phyloP scores from a whole-genome alignment of 2,888 invertebrate species.

The Chaitophorus viminalis region DNA sequence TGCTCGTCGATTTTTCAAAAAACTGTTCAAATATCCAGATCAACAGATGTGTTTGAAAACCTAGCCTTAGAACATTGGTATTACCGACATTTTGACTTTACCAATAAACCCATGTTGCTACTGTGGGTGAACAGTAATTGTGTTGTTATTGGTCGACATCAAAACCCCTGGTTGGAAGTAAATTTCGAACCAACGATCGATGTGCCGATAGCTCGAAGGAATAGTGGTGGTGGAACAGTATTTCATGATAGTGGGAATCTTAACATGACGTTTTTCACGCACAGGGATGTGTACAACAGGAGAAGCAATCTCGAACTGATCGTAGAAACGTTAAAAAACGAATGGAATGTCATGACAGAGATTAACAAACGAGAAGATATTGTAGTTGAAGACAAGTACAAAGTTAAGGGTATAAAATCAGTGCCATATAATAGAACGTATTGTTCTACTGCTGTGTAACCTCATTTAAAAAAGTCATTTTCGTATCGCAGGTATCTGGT shows the following conservation, averaged over 20 bases:
- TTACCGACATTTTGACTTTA: constrained; percentile 86
- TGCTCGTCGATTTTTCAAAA: constrained; percentile 73
- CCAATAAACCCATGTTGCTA: constrained; percentile 84
- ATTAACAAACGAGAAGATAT: constrained; percentile 90
- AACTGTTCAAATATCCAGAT: constrained; percentile 92
- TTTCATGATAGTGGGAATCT: constrained; percentile 95
- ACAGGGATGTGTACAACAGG: constrained; percentile 83
- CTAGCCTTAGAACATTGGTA: constrained; percentile 97
- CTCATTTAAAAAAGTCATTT: constrained; percentile 5
- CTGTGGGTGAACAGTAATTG: constrained; percentile 94
- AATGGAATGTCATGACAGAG: constrained; percentile 81
- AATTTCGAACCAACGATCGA: constrained; percentile 76
- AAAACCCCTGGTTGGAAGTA: constrained; percentile 95
- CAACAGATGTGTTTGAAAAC: constrained; percentile 90
- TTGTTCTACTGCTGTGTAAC: constrained; percentile 6
- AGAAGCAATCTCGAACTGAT: constrained; percentile 89
- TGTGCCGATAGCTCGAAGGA: constrained; percentile 84
- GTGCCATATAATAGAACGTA: not conserved
- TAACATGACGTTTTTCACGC: constrained; percentile 91
- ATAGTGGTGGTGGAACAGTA: constrained; percentile 96
- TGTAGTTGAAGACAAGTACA: constrained; percentile 79
- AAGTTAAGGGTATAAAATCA: constrained; percentile 72
- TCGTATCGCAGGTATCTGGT: constrained; percentile 83
- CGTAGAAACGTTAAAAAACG: constrained; percentile 81
- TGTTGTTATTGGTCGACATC: constrained; percentile 95